Conservation (phyloP, 2,888 invertebrate genomes). For the Trachelus stipa region DNA sequence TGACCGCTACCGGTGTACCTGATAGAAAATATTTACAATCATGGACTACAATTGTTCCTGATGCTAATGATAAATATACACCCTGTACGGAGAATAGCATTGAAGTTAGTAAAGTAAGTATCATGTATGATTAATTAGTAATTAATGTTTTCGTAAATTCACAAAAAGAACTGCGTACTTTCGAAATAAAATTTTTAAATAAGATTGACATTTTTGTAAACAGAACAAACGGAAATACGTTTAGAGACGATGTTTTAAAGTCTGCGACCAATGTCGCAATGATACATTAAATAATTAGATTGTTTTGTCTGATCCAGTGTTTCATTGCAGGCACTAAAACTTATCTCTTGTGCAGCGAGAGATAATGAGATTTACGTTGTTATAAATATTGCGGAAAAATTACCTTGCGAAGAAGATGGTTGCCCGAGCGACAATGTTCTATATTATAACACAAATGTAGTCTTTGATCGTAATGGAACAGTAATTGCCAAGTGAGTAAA, state of each 20-base stretch:
- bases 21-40: constrained; percentile 43
- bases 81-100: constrained; percentile 38
- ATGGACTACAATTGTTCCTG: constrained; percentile 45
- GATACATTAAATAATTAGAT: neutral
- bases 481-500: constrained; percentile 67
- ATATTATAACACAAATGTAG: constrained; percentile 70
- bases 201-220: neutral
- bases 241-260: neutral
- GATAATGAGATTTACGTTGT: constrained; percentile 66
- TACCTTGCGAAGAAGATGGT: constrained; percentile 47
- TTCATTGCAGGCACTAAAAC: constrained; percentile 53
- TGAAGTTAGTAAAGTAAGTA: constrained; percentile 36
- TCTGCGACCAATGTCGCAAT: neutral
- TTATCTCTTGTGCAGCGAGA: constrained; percentile 67
- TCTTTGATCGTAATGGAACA: constrained; percentile 68
- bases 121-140: neutral
- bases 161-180: neutral
- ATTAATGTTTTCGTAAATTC: no score
- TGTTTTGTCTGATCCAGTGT: constrained; percentile 4
- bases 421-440: constrained; percentile 55
- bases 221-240: neutral
- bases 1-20: constrained; percentile 56
- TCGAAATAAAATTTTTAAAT: no score
- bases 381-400: constrained; percentile 67
- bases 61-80: constrained; percentile 32